These are phyloP conservation scores for Elymnias hypermnestra DNA, from an alignment of 1,140 invertebrate species.

Conservation along the genomic window DNA sequence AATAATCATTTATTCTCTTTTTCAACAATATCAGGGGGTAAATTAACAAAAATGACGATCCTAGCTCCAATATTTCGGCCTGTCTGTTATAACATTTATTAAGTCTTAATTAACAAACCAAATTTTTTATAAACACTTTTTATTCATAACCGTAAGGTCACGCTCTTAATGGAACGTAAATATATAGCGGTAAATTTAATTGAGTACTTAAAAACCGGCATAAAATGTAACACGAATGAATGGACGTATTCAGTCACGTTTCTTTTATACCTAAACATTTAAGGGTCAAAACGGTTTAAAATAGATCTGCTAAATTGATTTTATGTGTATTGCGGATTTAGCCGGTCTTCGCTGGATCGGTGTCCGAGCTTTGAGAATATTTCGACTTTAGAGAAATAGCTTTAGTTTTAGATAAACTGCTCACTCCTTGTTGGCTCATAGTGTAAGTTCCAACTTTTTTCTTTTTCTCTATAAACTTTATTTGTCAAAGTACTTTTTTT, in stretches of 20 bases:
- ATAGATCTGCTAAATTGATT: slow-evolving; percentile 70
- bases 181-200: neutral
- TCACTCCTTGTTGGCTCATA: slow-evolving; percentile 12
- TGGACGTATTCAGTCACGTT: slow-evolving; percentile 6
- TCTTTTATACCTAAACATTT: slow-evolving; percentile 25
- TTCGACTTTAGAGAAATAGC: slow-evolving; percentile 28
- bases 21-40: too few relatives aligned
- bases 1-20: too few relatives aligned
- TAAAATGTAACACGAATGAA: slow-evolving; percentile 1
- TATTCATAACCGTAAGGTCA: too few relatives aligned
- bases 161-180: neutral
- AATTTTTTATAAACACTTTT: too few relatives aligned
- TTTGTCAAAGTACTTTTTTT: too few relatives aligned
- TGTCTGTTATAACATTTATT: too few relatives aligned
- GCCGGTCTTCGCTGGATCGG: slow-evolving; percentile 33
- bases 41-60: too few relatives aligned
- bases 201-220: neutral
- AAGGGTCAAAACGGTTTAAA: slow-evolving; percentile 55
- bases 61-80: too few relatives aligned
- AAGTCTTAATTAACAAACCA: too few relatives aligned
- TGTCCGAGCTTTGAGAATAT: slow-evolving; percentile 28
- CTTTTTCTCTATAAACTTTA: too few relatives aligned
- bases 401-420: slow-evolving; percentile 29
- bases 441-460: slow-evolving; percentile 3
- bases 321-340: slow-evolving; percentile 67